These are phyloP conservation scores for Tipula lateralis DNA, from an alignment of 2,888 invertebrate species.

Conservation along the genomic window DNA sequence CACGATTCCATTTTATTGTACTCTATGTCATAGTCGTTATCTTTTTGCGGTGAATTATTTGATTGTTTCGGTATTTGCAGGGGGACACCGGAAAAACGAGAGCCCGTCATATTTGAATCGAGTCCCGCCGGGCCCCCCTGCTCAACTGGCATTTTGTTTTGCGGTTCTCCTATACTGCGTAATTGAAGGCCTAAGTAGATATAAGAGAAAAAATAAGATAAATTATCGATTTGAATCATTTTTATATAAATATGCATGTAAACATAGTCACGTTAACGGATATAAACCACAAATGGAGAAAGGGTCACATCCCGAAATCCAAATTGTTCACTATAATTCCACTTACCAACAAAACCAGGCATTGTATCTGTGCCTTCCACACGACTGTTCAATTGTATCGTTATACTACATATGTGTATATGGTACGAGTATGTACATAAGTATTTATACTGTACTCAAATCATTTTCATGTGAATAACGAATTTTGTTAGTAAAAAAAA, in stretches of 20 bases:
- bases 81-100: constrained; percentile 51
- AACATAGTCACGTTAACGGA: not conserved
- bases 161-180: constrained; percentile 79
- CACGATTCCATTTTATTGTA: constrained; percentile 89
- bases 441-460: not conserved
- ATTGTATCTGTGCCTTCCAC: not conserved
- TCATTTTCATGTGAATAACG: not conserved
- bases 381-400: not conserved
- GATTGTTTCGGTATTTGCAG: constrained; percentile 39
- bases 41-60: constrained; percentile 41
- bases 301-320: not conserved
- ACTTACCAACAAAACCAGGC: constrained; percentile 15
- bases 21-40: constrained; percentile 70
- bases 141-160: constrained; percentile 58
- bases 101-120: constrained; percentile 48
- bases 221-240: not conserved
- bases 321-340: not conserved
- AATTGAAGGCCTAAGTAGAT: constrained; percentile 71
- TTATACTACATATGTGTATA: not conserved
- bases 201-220: constrained; percentile 46
- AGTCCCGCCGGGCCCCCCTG: constrained; percentile 63
- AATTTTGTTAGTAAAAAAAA: not conserved
- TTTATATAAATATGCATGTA: not conserved
- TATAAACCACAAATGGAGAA: not conserved
- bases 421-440: not conserved